Base-by-base conservation (phyloP, 2,797 vertebrate species). In the Syngnathus acus region DNA sequence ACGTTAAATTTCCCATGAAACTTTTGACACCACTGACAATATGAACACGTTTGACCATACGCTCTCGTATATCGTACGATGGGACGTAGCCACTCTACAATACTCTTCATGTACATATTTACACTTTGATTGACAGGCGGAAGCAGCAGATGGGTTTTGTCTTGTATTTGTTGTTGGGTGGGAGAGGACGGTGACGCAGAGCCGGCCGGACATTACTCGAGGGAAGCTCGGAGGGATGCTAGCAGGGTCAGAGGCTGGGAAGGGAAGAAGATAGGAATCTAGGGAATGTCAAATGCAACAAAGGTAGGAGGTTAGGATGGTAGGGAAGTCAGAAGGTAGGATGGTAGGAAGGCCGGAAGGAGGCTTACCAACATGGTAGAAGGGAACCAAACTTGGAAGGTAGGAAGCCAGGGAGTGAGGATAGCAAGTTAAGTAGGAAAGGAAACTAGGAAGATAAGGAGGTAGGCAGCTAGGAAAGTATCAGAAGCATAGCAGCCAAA, bases 201-300 rank as follows among this genome's bases (percentile, higher is more conserved):
- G 87, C 19, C 70, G 89, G 87, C 70, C 71, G 89, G 87, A 70
- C 70, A 86, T 86, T 86, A 77, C 68, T 69, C 62, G 0, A 59
- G 86, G 83, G 82, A 71, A 10, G 48, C 6, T 19, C 1, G 47
- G 45, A 47, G 6, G 13, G 14, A 43, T 10, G 42, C 42, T 16
- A 47, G 45, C 1, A 47, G 45, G 45, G 11, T 47, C 45, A 43
- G 10, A 43, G 42, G 42, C 2, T 13, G 42, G 45, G 5, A 47
- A 17, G 45, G 45, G 4, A 47, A 47, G 16, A 47, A 47, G 45
- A 17, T 14, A 16, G 14, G 45, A 47, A 17, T 7, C 17, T 17
- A 19, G 47, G 47, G 3, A 32, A 32, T 32, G 32, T 32, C 32
- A 32, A 32, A 32, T 32, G 32, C 32, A 32, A 32, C 32, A 32